Base-by-base conservation (phyloP, 2,797 vertebrate species). In the Tauraco hartlaubi region DNA sequence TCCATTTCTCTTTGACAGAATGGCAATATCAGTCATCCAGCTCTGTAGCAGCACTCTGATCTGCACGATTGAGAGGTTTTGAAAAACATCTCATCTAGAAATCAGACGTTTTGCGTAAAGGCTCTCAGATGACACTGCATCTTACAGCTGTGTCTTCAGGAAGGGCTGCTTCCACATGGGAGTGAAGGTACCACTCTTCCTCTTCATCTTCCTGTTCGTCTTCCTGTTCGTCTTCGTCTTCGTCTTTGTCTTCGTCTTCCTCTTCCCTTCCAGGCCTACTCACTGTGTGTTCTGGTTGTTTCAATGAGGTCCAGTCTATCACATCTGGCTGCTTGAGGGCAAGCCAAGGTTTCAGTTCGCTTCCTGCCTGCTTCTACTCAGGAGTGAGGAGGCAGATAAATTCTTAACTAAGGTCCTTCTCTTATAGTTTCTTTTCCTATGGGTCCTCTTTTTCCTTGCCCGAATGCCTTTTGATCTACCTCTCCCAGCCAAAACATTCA, bases 391-490 rank as follows among this genome's bases (percentile, higher is more conserved):
- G 77, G 31, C 0, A 0, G 66, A 82, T 54, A 72, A 51, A 78
- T 90, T 84, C 66, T 58, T 73, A 84, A 69, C 39, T 31, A 71
- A 46, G 13, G 22, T 56, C 28, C 35, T 86, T 93, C 75, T 68
- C 29, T 55, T 75, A 56, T 6, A 44, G 43, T 48, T 69, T 90
- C 73, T 81, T 3, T 88, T 92, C 83, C 76, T 69, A 48, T 46
- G 25, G 11, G 22, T 94, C 62, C 66, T 94, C 28, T 90, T 90
- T 73, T 69, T 80, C 82, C 17, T 58, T 90, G 43, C 54, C 73
- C 84, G 72, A 93, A 86, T 78, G 43, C 39, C 18, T 84, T 94
- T 88, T 94, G 54, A 88, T 93, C 43, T 81, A 43, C 55, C 15
- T 84, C 51, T 92, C 18, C 19, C 28, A 73, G 35, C 8, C 69